Conservation (phyloP, 2,113 vertebrate species). For the Nibea albiflora region DNA sequence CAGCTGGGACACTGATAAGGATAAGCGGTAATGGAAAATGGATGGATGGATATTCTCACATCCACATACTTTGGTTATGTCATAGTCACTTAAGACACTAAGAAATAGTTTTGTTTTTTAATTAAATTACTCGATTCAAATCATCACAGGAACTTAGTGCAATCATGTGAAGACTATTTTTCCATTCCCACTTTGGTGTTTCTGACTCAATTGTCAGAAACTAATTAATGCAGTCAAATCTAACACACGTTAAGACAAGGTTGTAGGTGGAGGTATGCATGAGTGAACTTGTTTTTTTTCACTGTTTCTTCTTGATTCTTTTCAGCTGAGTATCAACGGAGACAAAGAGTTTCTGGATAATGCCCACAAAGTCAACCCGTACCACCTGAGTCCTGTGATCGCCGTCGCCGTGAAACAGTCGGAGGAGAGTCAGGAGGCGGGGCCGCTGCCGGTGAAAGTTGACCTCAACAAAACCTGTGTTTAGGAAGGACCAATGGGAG, state of each 20-base stretch:
- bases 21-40: no score
- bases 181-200: background rate
- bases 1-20: no score
- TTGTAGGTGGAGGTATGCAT: background rate
- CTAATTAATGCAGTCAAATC: background rate
- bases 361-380: conserved; percentile 82
- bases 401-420: conserved; percentile 84
- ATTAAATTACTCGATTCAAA: conserved; percentile 8
- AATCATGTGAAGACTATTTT: background rate
- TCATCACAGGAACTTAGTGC: background rate
- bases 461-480: conserved; percentile 90
- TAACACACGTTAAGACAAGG: background rate
- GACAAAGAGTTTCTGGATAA: conserved; percentile 92
- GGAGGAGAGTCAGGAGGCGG: conserved; percentile 82
- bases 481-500: conserved; percentile 67
- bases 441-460: conserved; percentile 91
- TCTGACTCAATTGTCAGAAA: background rate
- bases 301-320: conserved; percentile 12
- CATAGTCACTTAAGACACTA: no score
- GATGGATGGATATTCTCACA: no score
- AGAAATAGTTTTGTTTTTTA: no score
- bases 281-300: background rate
- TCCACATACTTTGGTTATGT: no score
- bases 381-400: conserved; percentile 87
- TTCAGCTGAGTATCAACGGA: conserved; percentile 91